Evolutionary conservation across 2,797 vertebrate species (phyloP).

Genomic region (Xerus rutilus): DNA sequence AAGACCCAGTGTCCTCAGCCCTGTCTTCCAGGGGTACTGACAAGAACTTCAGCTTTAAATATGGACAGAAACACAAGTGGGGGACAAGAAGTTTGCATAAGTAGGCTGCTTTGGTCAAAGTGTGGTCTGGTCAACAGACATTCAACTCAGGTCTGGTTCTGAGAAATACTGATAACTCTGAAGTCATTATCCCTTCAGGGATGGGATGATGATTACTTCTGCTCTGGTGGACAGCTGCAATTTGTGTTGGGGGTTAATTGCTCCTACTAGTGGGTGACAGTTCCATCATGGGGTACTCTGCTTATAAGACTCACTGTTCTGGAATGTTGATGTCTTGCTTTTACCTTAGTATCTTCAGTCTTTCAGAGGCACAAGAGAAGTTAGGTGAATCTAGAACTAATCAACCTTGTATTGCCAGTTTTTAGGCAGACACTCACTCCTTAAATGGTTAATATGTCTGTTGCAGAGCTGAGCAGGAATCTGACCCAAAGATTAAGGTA

Average conservation of each 20-base stretch:
- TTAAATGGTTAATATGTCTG: background rate
- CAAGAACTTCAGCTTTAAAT: background rate
- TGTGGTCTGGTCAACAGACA: background rate
- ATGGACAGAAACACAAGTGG: background rate
- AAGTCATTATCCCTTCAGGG: background rate
- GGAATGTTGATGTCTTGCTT: background rate
- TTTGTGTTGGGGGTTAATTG: background rate
- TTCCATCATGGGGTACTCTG: background rate
- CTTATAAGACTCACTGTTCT: background rate
- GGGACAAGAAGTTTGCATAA: background rate
- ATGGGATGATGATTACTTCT: background rate
- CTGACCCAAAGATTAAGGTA: background rate
- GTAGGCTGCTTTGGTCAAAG: background rate
- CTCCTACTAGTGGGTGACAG: background rate
- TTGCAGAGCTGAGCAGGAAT: background rate
- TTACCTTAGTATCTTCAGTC: background rate
- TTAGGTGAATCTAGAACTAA: background rate
- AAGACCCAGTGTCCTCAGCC: background rate
- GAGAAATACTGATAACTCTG: background rate
- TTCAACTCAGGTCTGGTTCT: background rate
- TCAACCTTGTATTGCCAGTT: background rate
- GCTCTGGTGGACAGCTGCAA: background rate
- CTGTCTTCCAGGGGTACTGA: background rate
- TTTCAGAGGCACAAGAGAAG: background rate
- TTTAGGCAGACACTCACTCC: background rate